Conservation (phyloP, 2,888 invertebrate species). For the Yponomeuta malinellus region DNA sequence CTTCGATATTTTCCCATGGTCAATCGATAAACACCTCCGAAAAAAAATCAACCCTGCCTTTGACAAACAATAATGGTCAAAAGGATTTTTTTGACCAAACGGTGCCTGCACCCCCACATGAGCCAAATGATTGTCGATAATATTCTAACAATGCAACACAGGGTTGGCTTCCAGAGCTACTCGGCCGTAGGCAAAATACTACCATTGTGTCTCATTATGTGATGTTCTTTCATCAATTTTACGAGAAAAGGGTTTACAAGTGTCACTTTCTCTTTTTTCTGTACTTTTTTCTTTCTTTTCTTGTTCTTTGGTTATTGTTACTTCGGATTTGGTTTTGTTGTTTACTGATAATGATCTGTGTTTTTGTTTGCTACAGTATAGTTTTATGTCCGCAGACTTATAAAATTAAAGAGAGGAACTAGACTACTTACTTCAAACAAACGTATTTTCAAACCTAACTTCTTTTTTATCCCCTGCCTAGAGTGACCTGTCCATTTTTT, state of each 20-base stretch:
- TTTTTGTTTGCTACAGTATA: background rate
- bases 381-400: background rate
- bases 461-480: background rate
- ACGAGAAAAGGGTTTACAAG: slow-evolving; percentile 68
- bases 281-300: background rate
- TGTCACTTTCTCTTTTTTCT: slow-evolving; percentile 55
- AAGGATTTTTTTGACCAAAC: slow-evolving; percentile 61
- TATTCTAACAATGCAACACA: slow-evolving; percentile 58
- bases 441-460: background rate
- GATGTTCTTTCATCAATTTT: slow-evolving; percentile 68
- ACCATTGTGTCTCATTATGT: slow-evolving; percentile 66
- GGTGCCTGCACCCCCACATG: slow-evolving; percentile 63
- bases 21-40: slow-evolving; percentile 66
- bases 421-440: too few species aligned
- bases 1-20: slow-evolving; percentile 73
- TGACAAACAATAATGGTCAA: slow-evolving; percentile 71
- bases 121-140: slow-evolving; percentile 54
- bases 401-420: background rate
- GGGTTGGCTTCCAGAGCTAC: slow-evolving; percentile 46
- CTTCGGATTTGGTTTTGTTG: slow-evolving; percentile 1
- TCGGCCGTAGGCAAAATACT: slow-evolving; percentile 55
- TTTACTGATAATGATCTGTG: slow-evolving; percentile 3
- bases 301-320: slow-evolving; percentile 5
- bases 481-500: background rate
- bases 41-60: slow-evolving; percentile 61